Conservation (phyloP, 1,140 invertebrate species). For the Acromyrmex heyeri region DNA sequence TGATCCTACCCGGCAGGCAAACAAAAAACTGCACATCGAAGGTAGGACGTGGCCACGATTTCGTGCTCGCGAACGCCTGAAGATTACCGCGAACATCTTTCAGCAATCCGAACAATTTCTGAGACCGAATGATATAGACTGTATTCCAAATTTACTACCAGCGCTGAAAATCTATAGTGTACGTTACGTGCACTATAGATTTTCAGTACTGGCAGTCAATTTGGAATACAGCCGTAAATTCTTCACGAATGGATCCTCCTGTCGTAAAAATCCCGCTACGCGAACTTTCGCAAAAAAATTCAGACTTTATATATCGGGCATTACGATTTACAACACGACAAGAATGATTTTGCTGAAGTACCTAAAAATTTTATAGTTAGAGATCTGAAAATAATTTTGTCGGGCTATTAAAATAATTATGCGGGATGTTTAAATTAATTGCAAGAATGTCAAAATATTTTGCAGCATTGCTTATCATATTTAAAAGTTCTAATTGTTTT, state of each 20-base stretch:
- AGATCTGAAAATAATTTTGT: too few species aligned
- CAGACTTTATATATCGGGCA: not conserved
- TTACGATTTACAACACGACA: not conserved
- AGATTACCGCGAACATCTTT: conserved; percentile 40
- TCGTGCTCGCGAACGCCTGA: conserved; percentile 19
- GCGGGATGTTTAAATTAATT: too few species aligned
- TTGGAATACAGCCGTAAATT: not conserved
- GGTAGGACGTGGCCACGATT: conserved; percentile 18
- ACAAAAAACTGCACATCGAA: conserved; percentile 52
- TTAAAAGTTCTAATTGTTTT: too few species aligned
- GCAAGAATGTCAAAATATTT: too few species aligned
- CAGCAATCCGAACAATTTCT: not conserved
- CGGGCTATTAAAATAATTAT: too few species aligned
- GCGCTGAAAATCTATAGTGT: too few species aligned
- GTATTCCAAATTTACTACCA: too few species aligned
- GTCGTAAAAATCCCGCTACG: not conserved
- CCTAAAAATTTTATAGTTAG: too few species aligned
- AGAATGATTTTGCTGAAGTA: too few species aligned
- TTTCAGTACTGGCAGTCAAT: too few species aligned
- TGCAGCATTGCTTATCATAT: too few species aligned
- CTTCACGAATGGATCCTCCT: not conserved
- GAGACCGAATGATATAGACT: not conserved
- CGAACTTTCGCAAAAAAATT: not conserved
- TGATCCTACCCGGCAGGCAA: conserved; percentile 39
- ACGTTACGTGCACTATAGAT: too few species aligned